Base-by-base conservation (phyloP, 1,140 invertebrate genomes). In the Vanessa tameamea region DNA sequence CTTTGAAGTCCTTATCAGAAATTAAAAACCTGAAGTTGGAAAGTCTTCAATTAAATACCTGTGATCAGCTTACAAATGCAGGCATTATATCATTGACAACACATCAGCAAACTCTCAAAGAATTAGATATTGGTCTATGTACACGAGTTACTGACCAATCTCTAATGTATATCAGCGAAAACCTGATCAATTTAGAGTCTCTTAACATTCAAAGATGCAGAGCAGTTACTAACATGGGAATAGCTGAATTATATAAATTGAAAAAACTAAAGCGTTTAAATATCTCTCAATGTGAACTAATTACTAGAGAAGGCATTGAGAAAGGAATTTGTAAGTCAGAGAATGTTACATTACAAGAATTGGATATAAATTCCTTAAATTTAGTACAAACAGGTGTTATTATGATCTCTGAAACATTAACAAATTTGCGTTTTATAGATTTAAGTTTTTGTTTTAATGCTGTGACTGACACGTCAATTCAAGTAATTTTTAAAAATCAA, bases 361-460 rank as follows among this genome's bases (percentile, higher is more conserved):
- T 97, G 0, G 94, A 95, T 81, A 89, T 96, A 63, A 94, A 94
- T 80, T 94, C 94, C 78, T 87, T 95, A 72, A 93, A 94, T 77
- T 87, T 96, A 20, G 94, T 95, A 76, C 95, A 96, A 79, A 90
- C 84, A 72, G 93, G 94, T 37, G 85, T 96, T 14, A 94, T 94
- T 75, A 84, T 88, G 65, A 87, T 95, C 76, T 94, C 94, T 3
- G 88, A 93, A 83, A 93, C 88, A 76, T 85, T 95, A 67, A 93
- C 94, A 16, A 92, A 94, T 63, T 84, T 97, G n/a, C 89, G 84
- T 2, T 85, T 93, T 50, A 87, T 96, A 48, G 95, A 96, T 84
- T 82, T 96, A 50, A 95, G 95, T 70, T 95, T 94, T 73, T 96
- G 96, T 84, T 94, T 95, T 76, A 94, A 94, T 89, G 94, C 94